Evolutionary conservation across 2,888 invertebrate genomes (phyloP).

Genomic region (Rugalucina vietnamica): DNA sequence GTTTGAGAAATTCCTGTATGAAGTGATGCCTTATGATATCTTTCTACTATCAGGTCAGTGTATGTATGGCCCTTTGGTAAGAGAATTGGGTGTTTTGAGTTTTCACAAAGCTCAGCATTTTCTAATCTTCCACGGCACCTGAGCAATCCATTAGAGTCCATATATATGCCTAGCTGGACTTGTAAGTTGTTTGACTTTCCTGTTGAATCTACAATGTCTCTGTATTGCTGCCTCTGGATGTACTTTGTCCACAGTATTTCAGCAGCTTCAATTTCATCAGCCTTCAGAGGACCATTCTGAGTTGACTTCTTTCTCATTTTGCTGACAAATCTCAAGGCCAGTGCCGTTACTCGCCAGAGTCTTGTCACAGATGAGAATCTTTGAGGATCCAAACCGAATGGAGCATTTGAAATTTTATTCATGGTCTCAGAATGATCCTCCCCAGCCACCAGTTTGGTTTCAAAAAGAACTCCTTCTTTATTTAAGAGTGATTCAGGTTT

Average conservation of each 20-base stretch:
- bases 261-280: not conserved
- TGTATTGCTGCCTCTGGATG: not conserved
- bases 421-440: not conserved
- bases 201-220: not conserved
- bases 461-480: not conserved
- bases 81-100: constrained; percentile 17
- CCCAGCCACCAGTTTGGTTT: not conserved
- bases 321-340: not conserved
- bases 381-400: not conserved
- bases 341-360: not conserved
- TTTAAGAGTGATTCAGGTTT: not conserved
- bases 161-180: constrained; percentile 16
- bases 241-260: not conserved
- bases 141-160: constrained; percentile 10
- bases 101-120: constrained; percentile 19
- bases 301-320: not conserved
- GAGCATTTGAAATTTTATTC: not conserved
- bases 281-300: not conserved
- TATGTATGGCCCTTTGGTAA: constrained; percentile 7
- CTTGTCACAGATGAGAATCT: not conserved
- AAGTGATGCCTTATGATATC: not conserved
- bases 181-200: not conserved
- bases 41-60: constrained; percentile 10
- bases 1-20: constrained; percentile 50
- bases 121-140: constrained; percentile 25